Base-by-base conservation (phyloP, 1,140 invertebrate species). In the Daktulosphaira vitifoliae region DNA sequence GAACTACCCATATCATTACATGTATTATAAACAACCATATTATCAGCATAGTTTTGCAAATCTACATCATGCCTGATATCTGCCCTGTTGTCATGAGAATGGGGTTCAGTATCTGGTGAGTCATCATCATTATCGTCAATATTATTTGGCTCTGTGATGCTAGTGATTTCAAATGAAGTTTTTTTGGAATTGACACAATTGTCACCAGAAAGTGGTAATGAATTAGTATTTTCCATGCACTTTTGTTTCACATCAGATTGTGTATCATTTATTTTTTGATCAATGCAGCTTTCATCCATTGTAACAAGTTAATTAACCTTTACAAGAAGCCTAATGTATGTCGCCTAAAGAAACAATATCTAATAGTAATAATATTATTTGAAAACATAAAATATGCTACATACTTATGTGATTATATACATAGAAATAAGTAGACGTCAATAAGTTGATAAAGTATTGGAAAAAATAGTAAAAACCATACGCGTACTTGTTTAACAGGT, bases 151-250 rank as follows among this genome's bases (percentile, higher is more conserved):
- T 88, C 84, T 67, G 87, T 91, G 66, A 92, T 85, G 73, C 87
- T 89, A 9, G 91, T 95, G 72, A 95, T 94, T 80, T 94, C 90
- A 79, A 95, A 95, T 62, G 90, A 92, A 72, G 83, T 88, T 79
- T 89, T 89, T 79, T 88, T 88, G 72, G 81, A 76, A 29, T 66
- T 23, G 44, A 26, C 51, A n/a, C 23, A 38, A 23, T 64, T 26
- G 50, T 25, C 22, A 23, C 42, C 26, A 20, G 39, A 39, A 11
- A 50, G 38, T 26, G n/a, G 33, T 22, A 50, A 20, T 0, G 65
- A 44, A 38, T 65, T 42, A 1, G 16, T 15, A n/a, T 33, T 62
- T 62, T 62, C 56, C 2, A 33, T 16, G 20, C 56, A 62, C 13
- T 62, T 62, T 13, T 48, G 56, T n/a, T 48, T 62, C 1, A 62